Evolutionary conservation across 2,797 vertebrate species (phyloP).

Genomic region (Manis javanica): DNA sequence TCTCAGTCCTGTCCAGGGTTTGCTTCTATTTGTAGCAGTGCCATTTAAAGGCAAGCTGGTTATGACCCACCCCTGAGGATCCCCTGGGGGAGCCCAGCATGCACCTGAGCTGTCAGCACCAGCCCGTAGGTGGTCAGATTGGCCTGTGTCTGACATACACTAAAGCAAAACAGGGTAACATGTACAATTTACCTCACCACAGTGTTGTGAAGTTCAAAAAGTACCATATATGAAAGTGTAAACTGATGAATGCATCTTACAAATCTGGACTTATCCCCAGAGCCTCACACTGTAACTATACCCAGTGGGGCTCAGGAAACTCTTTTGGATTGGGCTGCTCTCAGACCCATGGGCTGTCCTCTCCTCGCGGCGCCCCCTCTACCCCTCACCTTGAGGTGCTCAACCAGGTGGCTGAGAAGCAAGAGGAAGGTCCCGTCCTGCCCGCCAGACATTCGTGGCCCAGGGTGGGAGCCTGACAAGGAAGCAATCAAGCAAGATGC

Average conservation of each 20-base stretch:
- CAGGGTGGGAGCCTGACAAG: constrained; percentile 72
- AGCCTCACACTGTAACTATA: neutral
- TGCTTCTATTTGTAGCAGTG: neutral
- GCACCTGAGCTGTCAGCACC: neutral
- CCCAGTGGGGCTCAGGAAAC: neutral
- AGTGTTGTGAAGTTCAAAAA: neutral
- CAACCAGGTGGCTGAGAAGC: neutral
- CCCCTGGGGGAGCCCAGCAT: neutral
- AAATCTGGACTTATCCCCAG: neutral
- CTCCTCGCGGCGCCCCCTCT: rapidly evolving
- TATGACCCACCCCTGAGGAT: neutral
- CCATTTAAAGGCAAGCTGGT: neutral
- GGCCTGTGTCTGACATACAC: neutral
- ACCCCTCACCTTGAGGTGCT: neutral
- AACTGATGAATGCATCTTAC: neutral
- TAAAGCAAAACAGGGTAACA: neutral
- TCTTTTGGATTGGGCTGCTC: neutral
- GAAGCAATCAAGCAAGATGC: constrained; percentile 13
- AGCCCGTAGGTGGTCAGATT: neutral
- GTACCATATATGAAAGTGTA: neutral
- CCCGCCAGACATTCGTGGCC: neutral
- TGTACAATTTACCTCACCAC: neutral
- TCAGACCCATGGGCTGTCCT: neutral
- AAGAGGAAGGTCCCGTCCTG: neutral
- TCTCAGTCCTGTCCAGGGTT: neutral